Evolutionary conservation across 2,797 vertebrate species (phyloP), one percentile per base, ranked within the genome.

Genomic region (Spinus olivaceus): DNA sequence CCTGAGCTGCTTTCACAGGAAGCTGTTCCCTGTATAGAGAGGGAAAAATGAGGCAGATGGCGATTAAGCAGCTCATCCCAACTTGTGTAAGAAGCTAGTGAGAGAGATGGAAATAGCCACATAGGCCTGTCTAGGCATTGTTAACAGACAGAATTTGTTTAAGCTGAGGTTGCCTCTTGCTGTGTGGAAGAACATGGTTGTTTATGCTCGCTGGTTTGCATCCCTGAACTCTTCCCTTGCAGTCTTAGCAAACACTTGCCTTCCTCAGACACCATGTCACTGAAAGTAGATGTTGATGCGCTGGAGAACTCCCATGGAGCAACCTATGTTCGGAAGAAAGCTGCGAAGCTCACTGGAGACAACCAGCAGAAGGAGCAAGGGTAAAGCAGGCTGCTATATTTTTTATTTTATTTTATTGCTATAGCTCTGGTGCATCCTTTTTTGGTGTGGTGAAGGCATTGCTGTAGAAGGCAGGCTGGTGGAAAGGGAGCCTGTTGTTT

Each of bases 171-270:
- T 95, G 46, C 35, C 22, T 2, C 0, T 85, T 90, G 42, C 23
- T 80, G 1, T 66, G 24, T 73, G 35, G 33, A 44, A 27, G 39
- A 69, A 72, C 18, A 4, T 47, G 20, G 8, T 9, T 65, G 28
- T 74, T 89, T 25, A 41, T 54, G 24, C 5, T 76, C 9, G 13
- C 41, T 7, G 6, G 73, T 78, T 97, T 96, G 59, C 65, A 50
- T 96, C 94, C 98, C 97, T 98, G 82, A 98, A 92, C 95, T 90
- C 51, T 56, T 37, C 42, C 81, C 30, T 80, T 37, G 41, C 97
- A 99, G 99, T 95, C 98, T 99, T 92, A 99, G 99, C 96, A 99
- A 99, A 94, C 99, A 99, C 95, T 98, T 99, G 28, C 99, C 99
- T 6, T 99, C 99, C 1, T 98, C 99, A 0, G 99, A 99, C 77